Percentiles rank a stretch among this genome's conserved stretches.
Conservation (phyloP, 2,888 invertebrate species). For the Eristalis arbustorum region DNA sequence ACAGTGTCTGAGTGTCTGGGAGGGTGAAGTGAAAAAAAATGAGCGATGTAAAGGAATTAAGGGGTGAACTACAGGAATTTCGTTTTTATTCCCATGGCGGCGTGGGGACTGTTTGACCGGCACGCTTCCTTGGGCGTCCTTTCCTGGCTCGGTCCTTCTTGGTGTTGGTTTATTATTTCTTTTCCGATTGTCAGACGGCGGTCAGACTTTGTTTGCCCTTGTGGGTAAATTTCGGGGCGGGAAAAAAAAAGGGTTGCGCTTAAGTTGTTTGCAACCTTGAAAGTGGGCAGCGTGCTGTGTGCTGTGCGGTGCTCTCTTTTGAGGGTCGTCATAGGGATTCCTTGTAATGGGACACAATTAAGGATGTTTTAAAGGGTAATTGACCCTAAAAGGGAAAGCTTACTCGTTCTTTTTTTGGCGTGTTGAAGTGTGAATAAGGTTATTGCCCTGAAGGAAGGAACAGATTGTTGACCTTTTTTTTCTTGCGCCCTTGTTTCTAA, state of each 20-base stretch:
- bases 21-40: not conserved
- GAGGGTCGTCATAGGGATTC: conserved; percentile 2
- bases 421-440: conserved; percentile 24
- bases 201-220: conserved; percentile 50
- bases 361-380: conserved; percentile 35
- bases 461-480: not conserved
- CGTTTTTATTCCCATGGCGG: conserved; percentile 1
- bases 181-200: conserved; percentile 53
- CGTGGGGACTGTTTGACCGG: conserved; percentile 33
- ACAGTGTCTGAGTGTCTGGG: conserved; percentile 43
- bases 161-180: not conserved
- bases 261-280: conserved; percentile 34
- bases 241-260: conserved; percentile 35
- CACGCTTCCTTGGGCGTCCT: conserved; percentile 24
- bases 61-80: conserved; percentile 38
- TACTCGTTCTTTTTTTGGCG: not conserved
- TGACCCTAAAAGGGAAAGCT: conserved; percentile 30
- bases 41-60: conserved; percentile 25
- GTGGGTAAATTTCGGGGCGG: conserved; percentile 10
- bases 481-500: not conserved
- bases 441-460: not conserved
- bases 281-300: not conserved
- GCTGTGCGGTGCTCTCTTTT: not conserved
- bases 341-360: conserved; percentile 46
- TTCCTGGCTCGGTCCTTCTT: not conserved